A percentile compares a stretch with the other conserved stretches of the same genome.
Conservation (phyloP, 2,888 invertebrate genomes). For the Pilophorus perplexus region DNA sequence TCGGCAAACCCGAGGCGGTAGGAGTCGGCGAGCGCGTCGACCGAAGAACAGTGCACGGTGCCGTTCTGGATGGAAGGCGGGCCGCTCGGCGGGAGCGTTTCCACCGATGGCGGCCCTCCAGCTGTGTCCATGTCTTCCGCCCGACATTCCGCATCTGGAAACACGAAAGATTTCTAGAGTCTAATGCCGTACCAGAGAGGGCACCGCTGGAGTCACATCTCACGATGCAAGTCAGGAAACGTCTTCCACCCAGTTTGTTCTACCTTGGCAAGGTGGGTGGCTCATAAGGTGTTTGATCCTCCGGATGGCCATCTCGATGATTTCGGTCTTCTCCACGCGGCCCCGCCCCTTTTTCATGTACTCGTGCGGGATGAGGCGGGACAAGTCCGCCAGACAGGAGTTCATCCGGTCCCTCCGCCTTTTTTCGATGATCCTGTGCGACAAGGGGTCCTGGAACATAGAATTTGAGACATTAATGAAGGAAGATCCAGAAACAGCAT, state of each 20-base stretch:
- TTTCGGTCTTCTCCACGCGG: slow-evolving; percentile 94
- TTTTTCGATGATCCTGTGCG: slow-evolving; percentile 97
- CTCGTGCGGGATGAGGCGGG: slow-evolving; percentile 86
- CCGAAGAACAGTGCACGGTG: background rate
- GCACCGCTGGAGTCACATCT: too few relatives aligned
- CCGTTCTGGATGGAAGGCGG: slow-evolving; percentile 1
- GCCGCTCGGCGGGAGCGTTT: background rate
- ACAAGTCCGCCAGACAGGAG: slow-evolving; percentile 90
- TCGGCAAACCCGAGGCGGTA: slow-evolving; percentile 86
- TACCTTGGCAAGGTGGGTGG: slow-evolving; percentile 45
- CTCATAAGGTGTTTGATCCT: slow-evolving; percentile 84
- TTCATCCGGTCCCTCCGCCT: slow-evolving; percentile 94
- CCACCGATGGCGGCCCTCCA: background rate
- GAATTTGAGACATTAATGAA: too few relatives aligned
- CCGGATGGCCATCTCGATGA: slow-evolving; percentile 95
- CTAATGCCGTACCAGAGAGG: too few relatives aligned
- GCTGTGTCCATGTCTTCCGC: slow-evolving; percentile 21
- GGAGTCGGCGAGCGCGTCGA: slow-evolving; percentile 53
- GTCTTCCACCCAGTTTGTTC: too few relatives aligned
- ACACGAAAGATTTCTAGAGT: background rate
- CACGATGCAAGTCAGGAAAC: too few relatives aligned
- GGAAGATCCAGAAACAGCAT: too few relatives aligned
- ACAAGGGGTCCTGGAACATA: slow-evolving; percentile 97
- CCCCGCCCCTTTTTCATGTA: slow-evolving; percentile 94
- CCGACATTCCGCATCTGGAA: slow-evolving; percentile 32